Evolutionary conservation across 2,888 invertebrate species (phyloP), one percentile per base, ranked within the genome.

Genomic region (Coleophora deauratella): DNA sequence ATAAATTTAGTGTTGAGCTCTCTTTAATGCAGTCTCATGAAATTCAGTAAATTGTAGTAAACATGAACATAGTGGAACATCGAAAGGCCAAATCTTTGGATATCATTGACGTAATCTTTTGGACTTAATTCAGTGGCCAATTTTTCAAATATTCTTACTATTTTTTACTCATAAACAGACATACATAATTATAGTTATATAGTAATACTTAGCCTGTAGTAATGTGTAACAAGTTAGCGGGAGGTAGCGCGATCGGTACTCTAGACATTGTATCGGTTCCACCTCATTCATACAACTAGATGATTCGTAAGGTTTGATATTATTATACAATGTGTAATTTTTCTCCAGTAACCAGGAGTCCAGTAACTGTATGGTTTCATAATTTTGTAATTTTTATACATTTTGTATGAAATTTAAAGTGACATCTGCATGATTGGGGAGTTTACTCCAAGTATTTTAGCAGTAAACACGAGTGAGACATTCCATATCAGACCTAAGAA

Each of bases 331-430:
- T 52, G 62, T 66, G 70, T 73, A 69, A 66, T 73, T n/a, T 65
- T 67, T 72, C 62, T 72, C 65, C 66, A 60, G 57, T 52, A 69
- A 57, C 72, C 62, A 54, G 21, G 54, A 69, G 66, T 80, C 71
- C 69, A 71, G 55, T 68, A 62, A 62, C 60, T 55, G 54, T 69
- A 72, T 79, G 63, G 66, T 79, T 81, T 80, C 69, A 63, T 73
- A 66, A 72, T 74, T 82, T 82, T 85, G 84, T 84, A 82, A 84
- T 81, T 85, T 85, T 85, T 84, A 82, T 85, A 84, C 77, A 77
- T 77, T 81, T 82, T 66, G 76, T 73, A 79, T 70, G 65, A 80
- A 82, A 78, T 79, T 78, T 52, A 57, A 72, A 69, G 77, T 80
- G 73, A 71, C 72, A 61, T 66, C 69, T 70, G 72, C 69, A 72